Conservation (phyloP, 2,113 vertebrate genomes). For the Callospermophilus lateralis region DNA sequence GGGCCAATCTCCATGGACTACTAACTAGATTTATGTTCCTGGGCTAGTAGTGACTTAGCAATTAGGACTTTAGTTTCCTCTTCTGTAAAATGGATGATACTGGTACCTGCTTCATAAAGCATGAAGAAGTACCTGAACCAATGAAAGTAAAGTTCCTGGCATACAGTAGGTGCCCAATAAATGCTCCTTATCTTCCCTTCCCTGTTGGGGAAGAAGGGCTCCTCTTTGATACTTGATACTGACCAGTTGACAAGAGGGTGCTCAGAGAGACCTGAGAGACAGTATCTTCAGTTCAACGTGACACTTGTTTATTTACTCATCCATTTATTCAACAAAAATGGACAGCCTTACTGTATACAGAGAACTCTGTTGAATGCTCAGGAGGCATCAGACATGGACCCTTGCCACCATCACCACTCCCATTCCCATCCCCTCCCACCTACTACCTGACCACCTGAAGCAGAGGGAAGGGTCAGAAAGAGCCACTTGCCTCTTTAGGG, state of each 20-base stretch:
- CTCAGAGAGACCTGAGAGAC: not conserved
- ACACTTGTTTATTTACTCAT: not conserved
- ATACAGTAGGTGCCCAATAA: not conserved
- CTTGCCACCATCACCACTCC: not conserved
- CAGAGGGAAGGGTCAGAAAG: not conserved
- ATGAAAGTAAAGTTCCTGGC: not conserved
- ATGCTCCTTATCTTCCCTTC: not conserved
- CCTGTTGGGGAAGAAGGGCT: not conserved
- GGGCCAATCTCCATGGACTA: not conserved
- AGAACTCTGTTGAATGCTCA: not conserved
- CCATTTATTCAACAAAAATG: slow-evolving; percentile 22
- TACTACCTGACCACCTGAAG: not conserved
- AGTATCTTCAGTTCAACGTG: not conserved
- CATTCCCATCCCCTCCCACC: not conserved
- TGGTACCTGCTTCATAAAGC: not conserved
- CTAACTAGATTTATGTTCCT: not conserved
- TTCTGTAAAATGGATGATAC: not conserved
- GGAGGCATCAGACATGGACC: not conserved
- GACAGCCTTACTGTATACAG: not conserved
- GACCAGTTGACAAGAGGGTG: not conserved
- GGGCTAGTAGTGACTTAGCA: not conserved
- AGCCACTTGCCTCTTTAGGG: not conserved
- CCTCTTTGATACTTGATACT: not conserved
- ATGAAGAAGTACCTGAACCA: not conserved
- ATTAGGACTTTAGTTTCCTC: not conserved